Conservation (phyloP, 2,888 invertebrate genomes). For the Criorhina ranunculi region DNA sequence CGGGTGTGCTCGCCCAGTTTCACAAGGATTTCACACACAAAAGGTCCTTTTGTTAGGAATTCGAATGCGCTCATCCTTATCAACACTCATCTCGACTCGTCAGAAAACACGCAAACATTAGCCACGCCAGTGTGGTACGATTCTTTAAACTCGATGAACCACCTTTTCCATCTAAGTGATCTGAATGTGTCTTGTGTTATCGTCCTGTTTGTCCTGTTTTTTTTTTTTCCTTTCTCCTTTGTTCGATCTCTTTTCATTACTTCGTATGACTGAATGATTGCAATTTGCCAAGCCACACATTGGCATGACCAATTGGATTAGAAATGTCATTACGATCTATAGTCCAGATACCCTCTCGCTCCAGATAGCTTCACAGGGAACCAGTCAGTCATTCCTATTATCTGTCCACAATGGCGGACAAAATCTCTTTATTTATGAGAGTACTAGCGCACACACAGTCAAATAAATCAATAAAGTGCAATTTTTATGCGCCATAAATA, state of each 20-base stretch:
- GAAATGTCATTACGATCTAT: conserved; percentile 29
- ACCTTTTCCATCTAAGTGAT: conserved; percentile 51
- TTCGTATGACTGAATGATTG: conserved; percentile 44
- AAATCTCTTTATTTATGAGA: conserved; percentile 54
- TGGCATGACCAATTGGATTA: conserved; percentile 57
- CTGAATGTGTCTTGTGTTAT: conserved; percentile 8
- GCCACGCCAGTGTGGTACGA: neutral
- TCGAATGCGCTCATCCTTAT: conserved; percentile 6
- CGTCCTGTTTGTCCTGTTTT: conserved; percentile 47
- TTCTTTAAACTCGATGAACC: conserved; percentile 38
- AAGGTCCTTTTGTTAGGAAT: conserved; percentile 27
- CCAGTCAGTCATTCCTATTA: too few species aligned
- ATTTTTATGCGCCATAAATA: conserved; percentile 64
- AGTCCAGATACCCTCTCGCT: conserved; percentile 16
- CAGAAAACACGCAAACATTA: conserved; percentile 19
- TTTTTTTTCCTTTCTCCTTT: conserved; percentile 3
- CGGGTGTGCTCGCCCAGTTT: conserved; percentile 21
- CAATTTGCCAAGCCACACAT: conserved; percentile 60
- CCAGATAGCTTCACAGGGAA: neutral
- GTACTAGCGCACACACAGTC: conserved; percentile 9
- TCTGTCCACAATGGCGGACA: conserved; percentile 13
- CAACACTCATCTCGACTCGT: conserved; percentile 27
- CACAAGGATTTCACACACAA: conserved; percentile 28
- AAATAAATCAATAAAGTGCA: conserved; percentile 64
- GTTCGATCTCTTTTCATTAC: conserved; percentile 28